A percentile compares a stretch with the other conserved stretches of the same genome.
These are phyloP conservation scores for Tetragonula carbonaria DNA, from an alignment of 2,888 invertebrate genomes.

Conservation along the genomic window DNA sequence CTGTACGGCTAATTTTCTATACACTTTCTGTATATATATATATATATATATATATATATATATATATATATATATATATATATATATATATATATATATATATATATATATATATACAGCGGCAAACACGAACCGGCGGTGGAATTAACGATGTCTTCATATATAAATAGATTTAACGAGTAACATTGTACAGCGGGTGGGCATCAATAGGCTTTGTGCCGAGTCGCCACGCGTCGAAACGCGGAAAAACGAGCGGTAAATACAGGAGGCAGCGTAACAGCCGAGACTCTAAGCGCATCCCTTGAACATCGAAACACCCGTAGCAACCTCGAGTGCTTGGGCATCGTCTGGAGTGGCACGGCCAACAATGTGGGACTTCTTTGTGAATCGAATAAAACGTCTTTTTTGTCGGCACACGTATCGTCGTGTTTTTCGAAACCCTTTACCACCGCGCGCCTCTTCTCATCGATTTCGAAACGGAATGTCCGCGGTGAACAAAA, in stretches of 20 bases:
- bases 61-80: too few relatives aligned
- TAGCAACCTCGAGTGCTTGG: conserved; percentile 39
- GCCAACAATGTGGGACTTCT: conserved; percentile 60
- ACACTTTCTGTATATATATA: too few relatives aligned
- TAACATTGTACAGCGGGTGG: conserved; percentile 15
- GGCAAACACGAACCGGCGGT: not conserved
- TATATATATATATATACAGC: too few relatives aligned
- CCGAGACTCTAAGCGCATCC: conserved; percentile 28
- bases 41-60: too few relatives aligned
- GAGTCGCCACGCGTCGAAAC: conserved; percentile 51
- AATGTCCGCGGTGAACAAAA: conserved; percentile 61
- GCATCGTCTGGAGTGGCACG: conserved; percentile 36
- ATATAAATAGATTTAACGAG: conserved; percentile 35
- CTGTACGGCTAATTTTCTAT: conserved; percentile 6
- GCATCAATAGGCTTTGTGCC: conserved; percentile 37
- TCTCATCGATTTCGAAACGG: conserved; percentile 14
- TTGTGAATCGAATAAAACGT: conserved; percentile 67
- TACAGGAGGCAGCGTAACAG: conserved; percentile 10
- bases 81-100: too few relatives aligned
- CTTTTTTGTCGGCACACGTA: conserved; percentile 55
- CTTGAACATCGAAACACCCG: conserved; percentile 26
- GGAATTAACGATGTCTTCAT: conserved; percentile 16
- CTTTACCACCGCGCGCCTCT: conserved; percentile 54
- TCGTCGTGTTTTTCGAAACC: conserved; percentile 64
- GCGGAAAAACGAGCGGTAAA: conserved; percentile 36